phyloP scores from a whole-genome alignment of 1,140 invertebrate genomes.

The Drosophila bipectinata region DNA sequence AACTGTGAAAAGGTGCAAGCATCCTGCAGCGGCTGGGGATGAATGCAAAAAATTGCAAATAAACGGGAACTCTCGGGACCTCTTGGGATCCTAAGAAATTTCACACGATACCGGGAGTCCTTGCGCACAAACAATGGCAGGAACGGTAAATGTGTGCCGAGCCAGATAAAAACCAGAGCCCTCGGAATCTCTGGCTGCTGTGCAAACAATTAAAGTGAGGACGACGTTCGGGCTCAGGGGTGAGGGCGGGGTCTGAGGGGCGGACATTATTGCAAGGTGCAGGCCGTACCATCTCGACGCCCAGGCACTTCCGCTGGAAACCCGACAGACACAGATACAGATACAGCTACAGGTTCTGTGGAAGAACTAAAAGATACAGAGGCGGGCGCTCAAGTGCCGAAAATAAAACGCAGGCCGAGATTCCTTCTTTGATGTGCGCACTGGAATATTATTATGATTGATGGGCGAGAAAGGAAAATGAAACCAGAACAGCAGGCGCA shows the following conservation, averaged over 20 bases:
- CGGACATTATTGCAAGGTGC: conserved; percentile 50
- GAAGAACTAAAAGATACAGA: conserved; percentile 33
- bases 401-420: conserved; percentile 65
- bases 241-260: conserved; percentile 4
- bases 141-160: conserved; percentile 68
- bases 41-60: conserved; percentile 54
- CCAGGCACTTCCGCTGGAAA: conserved; percentile 55
- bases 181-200: conserved; percentile 41
- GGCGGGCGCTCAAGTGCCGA: conserved; percentile 58
- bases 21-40: conserved; percentile 44
- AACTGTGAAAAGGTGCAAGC: conserved; percentile 68
- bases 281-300: conserved; percentile 26
- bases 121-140: conserved; percentile 52
- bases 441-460: conserved; percentile 70
- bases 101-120: conserved; percentile 67
- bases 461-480: conserved; percentile 50
- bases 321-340: conserved; percentile 5
- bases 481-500: conserved; percentile 22
- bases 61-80: conserved; percentile 27
- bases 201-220: conserved; percentile 73
- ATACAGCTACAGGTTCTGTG: conserved; percentile 6
- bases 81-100: conserved; percentile 59
- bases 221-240: background rate
- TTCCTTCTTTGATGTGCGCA: conserved; percentile 56
- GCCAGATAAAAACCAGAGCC: conserved; percentile 53